Conservation (phyloP, 1,140 invertebrate species). For the Atta texana region DNA sequence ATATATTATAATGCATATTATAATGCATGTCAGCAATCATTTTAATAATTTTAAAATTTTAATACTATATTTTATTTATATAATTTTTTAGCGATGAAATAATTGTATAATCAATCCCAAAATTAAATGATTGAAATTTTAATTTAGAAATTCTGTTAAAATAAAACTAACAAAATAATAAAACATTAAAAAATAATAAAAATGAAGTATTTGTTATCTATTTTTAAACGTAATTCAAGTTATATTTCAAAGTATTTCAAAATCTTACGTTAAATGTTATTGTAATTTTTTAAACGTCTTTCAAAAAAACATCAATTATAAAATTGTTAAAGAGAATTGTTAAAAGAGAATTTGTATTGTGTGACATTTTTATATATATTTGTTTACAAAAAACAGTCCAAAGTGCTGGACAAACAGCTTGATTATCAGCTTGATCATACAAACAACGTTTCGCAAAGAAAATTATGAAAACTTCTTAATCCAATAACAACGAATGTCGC, state of each 20-base stretch:
- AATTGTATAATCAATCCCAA: neutral
- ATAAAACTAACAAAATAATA: neutral
- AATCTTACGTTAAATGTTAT: conserved; percentile 4
- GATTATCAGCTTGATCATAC: neutral
- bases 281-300: neutral
- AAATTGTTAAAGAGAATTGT: neutral
- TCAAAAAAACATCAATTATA: neutral
- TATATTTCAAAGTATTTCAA: neutral
- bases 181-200: neutral
- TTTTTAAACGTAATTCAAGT: conserved; percentile 5
- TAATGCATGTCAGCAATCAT: neutral
- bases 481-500: neutral
- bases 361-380: neutral
- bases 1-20: neutral
- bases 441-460: conserved; percentile 13
- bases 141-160: neutral
- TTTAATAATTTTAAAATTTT: neutral
- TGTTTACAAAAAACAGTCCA: neutral
- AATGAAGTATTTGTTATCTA: neutral
- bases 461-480: neutral
- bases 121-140: neutral
- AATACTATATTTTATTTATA: neutral
- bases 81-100: neutral
- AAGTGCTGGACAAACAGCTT: conserved; percentile 21
- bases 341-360: neutral